phyloP scores from a whole-genome alignment of 2,113 vertebrate genomes.

The Tringa solitaria region DNA sequence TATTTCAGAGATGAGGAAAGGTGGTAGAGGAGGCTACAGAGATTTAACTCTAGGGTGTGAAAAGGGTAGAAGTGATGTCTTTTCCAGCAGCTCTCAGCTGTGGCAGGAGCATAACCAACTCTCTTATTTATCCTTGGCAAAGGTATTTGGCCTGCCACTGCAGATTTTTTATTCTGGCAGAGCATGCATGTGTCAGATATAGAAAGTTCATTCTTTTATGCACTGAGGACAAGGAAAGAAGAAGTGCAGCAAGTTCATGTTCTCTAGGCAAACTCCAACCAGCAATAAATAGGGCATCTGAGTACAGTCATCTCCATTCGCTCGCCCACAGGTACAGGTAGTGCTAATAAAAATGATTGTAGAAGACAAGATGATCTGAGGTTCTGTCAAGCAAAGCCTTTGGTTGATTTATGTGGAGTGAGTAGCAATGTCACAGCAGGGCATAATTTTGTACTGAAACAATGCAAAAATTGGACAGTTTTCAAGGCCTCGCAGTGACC shows the following conservation, averaged over 20 bases:
- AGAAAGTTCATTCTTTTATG: slow-evolving; percentile 33
- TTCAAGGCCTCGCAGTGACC: background rate
- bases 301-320: background rate
- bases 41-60: background rate
- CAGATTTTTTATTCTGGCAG: slow-evolving; percentile 44
- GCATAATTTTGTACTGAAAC: background rate
- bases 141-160: slow-evolving; percentile 19
- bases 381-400: background rate
- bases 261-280: background rate
- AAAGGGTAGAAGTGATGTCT: slow-evolving; percentile 5
- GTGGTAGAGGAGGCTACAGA: background rate
- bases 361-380: background rate
- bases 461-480: background rate
- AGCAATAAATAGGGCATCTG: slow-evolving; percentile 1
- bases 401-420: slow-evolving; percentile 25
- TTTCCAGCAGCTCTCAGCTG: slow-evolving; percentile 47
- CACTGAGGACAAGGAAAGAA: background rate
- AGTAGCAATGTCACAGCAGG: background rate
- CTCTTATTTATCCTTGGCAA: slow-evolving; percentile 50
- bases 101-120: slow-evolving; percentile 49
- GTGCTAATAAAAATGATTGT: background rate
- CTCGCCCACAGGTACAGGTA: slow-evolving; percentile 30
- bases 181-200: slow-evolving; percentile 4
- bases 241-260: background rate
- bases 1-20: background rate